Conservation (phyloP, 2,113 vertebrate genomes). For the Oriolus oriolus region DNA sequence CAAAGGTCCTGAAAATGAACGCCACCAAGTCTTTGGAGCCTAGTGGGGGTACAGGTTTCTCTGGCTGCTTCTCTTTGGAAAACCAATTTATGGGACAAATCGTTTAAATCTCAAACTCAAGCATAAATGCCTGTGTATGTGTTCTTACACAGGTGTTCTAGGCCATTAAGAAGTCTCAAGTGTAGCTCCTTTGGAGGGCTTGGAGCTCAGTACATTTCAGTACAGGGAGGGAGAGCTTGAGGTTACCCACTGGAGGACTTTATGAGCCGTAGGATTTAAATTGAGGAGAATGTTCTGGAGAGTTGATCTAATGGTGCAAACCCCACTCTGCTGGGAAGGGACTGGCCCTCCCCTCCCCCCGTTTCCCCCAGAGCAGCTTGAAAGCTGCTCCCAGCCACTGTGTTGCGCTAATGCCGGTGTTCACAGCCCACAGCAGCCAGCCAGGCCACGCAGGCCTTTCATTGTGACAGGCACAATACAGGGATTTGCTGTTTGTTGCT, state of each 20-base stretch:
- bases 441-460: neutral
- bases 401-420: neutral
- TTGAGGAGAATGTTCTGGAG: neutral
- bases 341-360: neutral
- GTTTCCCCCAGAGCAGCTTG: neutral
- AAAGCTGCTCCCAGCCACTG: neutral
- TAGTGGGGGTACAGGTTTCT: neutral
- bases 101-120: neutral
- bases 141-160: neutral
- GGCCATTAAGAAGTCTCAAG: neutral
- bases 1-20: neutral
- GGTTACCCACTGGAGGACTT: neutral
- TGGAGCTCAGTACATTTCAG: neutral
- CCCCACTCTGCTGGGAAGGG: neutral
- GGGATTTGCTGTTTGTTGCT: slow-evolving; percentile 40
- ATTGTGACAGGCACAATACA: neutral
- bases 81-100: neutral
- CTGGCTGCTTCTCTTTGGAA: neutral
- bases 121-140: neutral
- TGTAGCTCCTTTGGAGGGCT: fast-evolving
- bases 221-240: neutral
- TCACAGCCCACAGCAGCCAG: neutral
- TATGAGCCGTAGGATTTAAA: neutral
- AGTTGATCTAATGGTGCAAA: neutral
- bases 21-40: neutral